These are phyloP conservation scores for Elysia chlorotica DNA, from an alignment of 1,140 invertebrate genomes.

Conservation along the genomic window DNA sequence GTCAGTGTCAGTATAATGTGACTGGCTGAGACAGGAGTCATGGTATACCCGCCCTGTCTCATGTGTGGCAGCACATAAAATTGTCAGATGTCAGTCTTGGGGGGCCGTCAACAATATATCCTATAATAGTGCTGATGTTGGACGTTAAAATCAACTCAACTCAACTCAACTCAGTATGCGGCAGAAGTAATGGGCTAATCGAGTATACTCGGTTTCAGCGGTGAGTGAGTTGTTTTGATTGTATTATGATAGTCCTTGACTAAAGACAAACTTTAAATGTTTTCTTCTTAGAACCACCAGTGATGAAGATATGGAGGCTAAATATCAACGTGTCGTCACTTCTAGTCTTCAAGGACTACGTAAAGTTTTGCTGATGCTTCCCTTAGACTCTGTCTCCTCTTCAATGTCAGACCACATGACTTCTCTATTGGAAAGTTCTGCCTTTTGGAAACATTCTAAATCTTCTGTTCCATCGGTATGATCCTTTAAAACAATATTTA, in stretches of 20 bases:
- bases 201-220: background rate
- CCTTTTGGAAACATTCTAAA: slow-evolving; percentile 76
- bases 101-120: too few species aligned
- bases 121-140: background rate
- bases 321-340: slow-evolving; percentile 73
- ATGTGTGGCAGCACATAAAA: too few species aligned
- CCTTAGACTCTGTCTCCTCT: slow-evolving; percentile 20
- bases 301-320: slow-evolving; percentile 75
- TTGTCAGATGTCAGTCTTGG: too few species aligned
- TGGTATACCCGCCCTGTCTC: too few species aligned
- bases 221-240: background rate
- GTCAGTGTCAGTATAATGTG: too few species aligned
- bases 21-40: too few species aligned
- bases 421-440: slow-evolving; percentile 65
- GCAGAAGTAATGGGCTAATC: too few species aligned
- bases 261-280: background rate
- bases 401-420: slow-evolving; percentile 31
- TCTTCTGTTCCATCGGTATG: slow-evolving; percentile 40
- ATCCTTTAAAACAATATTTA: too few species aligned
- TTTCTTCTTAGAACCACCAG: slow-evolving; percentile 61
- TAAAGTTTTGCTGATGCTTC: slow-evolving; percentile 61
- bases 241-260: background rate
- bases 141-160: background rate
- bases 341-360: slow-evolving; percentile 73
- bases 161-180: too few species aligned